Base-by-base conservation (phyloP, 1,140 invertebrate species). In the Caenorhabditis remanei region DNA sequence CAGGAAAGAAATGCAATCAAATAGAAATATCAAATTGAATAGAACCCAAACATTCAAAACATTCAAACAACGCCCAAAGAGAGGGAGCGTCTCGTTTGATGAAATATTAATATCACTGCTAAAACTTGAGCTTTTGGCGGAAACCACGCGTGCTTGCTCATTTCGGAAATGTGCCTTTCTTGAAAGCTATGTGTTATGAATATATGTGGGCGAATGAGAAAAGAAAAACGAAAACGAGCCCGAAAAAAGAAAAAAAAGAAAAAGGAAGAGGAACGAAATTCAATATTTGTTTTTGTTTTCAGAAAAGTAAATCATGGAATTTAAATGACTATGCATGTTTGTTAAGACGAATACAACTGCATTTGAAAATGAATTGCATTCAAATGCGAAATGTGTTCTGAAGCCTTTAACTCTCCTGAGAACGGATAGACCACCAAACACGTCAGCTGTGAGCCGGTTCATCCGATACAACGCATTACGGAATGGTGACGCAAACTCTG, bases 281-380 rank as follows among this genome's bases (percentile, higher is more conserved):
- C 71, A 79, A 79, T 53, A 79, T 79, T 48, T 79, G 71, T 79
- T 79, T 79, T 79, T 79, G 71, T 79, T 48, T 79, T 79, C 46
- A 21, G 46, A 71, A 13, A 24, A 63, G 19, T 58, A n/a, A 58
- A 14, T 58, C 55, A 63, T 63, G 61, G 24, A 63, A 32, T 63
- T 63, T 40, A 32, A 63, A 63, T 58, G 55, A 19, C 55, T 58
- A 58, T 58, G 6, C 19, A 14, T 58, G 19, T 58, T 7, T 58
- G 55, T 19, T 58, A n/a, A 58, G n/a, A 58, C n/a, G 55, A 58
- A 58, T 58, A n/a, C 0, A 19, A 58, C 9, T 13, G 9, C 9
- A 53, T 13, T 53, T 53, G 9, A 53, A 53, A 53, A 53, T 53
- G 50, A 53, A 53, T 53, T 13, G 9, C 9, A 40, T 11, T 40